Percentiles rank a stretch among this genome's conserved stretches.
phyloP scores from a whole-genome alignment of 2,797 vertebrate genomes.

The Lophotriccus pileatus region DNA sequence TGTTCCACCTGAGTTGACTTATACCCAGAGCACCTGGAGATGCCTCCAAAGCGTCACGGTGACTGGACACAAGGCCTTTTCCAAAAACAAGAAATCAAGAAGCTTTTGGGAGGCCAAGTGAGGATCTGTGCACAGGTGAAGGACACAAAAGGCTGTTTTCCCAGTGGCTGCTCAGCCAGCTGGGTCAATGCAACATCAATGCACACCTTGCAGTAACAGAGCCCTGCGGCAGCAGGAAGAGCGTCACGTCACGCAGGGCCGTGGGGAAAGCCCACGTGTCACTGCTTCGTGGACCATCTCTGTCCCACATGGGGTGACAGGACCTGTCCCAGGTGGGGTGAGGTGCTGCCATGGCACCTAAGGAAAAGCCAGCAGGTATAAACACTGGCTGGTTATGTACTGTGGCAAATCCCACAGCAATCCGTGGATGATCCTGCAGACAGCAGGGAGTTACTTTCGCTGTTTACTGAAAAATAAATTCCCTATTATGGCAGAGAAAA shows the following conservation, averaged over 20 bases:
- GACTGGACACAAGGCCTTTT: not conserved
- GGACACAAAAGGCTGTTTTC: not conserved
- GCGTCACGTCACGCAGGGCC: rapidly evolving
- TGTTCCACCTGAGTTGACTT: not conserved
- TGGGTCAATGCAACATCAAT: not conserved
- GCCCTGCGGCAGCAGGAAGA: rapidly evolving
- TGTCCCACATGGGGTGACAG: not conserved
- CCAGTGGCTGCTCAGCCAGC: not conserved
- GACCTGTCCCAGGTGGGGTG: not conserved
- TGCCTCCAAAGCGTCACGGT: not conserved
- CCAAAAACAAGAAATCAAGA: not conserved
- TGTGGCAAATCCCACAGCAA: not conserved
- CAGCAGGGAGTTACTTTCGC: not conserved
- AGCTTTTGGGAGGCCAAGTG: not conserved
- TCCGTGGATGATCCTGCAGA: not conserved
- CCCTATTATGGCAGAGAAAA: not conserved
- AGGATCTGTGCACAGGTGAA: not conserved
- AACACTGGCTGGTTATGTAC: not conserved
- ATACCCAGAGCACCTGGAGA: rapidly evolving
- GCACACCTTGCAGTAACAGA: not conserved
- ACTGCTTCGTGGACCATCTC: not conserved
- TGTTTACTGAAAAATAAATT: not conserved
- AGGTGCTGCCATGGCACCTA: not conserved
- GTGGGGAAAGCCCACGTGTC: not conserved
- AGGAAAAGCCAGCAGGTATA: not conserved